Base-by-base conservation (phyloP, 1,140 invertebrate species). In the Drosophila albomicans region DNA sequence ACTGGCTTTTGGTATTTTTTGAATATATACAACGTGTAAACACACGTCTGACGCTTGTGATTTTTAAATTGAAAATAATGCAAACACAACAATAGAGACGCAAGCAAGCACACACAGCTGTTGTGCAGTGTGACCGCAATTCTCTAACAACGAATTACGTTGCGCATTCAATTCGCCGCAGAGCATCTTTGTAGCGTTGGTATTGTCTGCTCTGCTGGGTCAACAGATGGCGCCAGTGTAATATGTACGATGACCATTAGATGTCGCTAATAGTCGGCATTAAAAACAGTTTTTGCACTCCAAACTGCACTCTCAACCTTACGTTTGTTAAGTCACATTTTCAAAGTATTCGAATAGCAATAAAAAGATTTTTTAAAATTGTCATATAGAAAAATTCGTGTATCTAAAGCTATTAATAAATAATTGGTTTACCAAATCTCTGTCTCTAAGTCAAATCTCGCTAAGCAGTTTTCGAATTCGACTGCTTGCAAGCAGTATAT, bases 1-100 rank as follows among this genome's bases (percentile, higher is more conserved):
- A 25, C 10, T 3, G 7, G 10, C 35, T 38, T 38, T 8, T 32
- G 30, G 5, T 32, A 8, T 38, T 38, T 41, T 48, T 6, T 41
- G 48, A 30, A 41, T 52, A 62, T 25, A 32, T 41, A 49, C 49
- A 74, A 69, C 56, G 71, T 74, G 71, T 74, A 74, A 74, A 74
- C 65, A 74, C 71, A 20, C 30, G 67, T 69, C 71, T 74, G 71
- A 74, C 30, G 71, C 57, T 43, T 56, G 30, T 15, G 49, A 15
- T 7, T 69, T 74, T 48, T 10, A 69, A 74, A 74, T 49, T 69
- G 65, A 69, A 25, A 69, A 62, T 56, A 41, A 35, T 5, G 59
- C 46, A 74, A 69, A 69, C 65, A 74, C 65, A 74, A 74, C 71
- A 74, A 32, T 25, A 25, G 20, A 68, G 49, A 56, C 48, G 10